Conservation (phyloP, 2,113 vertebrate genomes). For the Erythrolamprus reginae region DNA sequence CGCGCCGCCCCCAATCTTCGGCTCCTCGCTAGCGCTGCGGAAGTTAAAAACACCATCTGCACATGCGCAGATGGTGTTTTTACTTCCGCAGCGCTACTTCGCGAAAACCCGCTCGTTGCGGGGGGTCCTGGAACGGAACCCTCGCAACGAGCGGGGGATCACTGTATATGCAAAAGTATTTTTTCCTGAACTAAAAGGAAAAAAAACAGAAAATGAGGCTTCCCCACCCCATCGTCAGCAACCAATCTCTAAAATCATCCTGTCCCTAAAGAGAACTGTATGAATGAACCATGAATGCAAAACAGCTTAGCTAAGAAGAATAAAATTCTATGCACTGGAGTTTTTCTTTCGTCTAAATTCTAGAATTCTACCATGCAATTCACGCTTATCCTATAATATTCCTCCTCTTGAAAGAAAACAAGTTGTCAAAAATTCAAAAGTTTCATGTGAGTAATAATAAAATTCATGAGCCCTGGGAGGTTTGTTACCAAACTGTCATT, state of each 20-base stretch:
- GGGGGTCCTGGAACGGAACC: no score
- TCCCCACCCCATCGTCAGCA: not conserved
- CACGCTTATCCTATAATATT: conserved; percentile 14
- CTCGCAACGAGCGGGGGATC: no score
- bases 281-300: not conserved
- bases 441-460: not conserved
- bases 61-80: no score
- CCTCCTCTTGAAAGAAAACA: conserved; percentile 21
- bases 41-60: no score
- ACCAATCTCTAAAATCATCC: not conserved
- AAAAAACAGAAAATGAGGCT: not conserved
- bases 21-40: no score
- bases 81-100: no score
- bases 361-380: conserved; percentile 13
- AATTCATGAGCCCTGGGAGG: not conserved
- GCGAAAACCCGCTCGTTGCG: no score
- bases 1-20: no score
- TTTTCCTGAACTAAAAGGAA: not conserved
- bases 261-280: not conserved
- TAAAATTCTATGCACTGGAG: not conserved
- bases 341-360: not conserved
- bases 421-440: conserved; percentile 25
- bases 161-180: not conserved
- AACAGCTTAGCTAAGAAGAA: not conserved
- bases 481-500: not conserved